Base-by-base conservation (phyloP, 2,797 vertebrate species). In the Silurus lanzhouensis region DNA sequence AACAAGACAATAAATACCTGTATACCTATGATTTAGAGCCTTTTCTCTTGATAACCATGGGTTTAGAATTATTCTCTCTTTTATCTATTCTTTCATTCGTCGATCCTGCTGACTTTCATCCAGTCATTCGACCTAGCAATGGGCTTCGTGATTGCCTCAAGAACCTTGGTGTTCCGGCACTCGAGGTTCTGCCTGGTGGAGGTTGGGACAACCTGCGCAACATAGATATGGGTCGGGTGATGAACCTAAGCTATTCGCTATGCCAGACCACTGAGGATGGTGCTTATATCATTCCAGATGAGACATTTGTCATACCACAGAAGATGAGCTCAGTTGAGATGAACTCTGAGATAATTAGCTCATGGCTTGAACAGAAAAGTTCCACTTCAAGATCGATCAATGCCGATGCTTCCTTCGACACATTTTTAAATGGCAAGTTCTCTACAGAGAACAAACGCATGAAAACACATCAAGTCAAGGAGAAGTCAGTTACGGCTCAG, bases 131-230 rank as follows among this genome's bases (percentile, higher is more conserved):
- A 1, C 89, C 91, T 0, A 86, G 86, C 83, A 95, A 94, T 89
- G 92, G 94, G 82, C 93, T 96, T 83, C 92, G 91, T 6, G 90
- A 88, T 52, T 98, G 97, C 84, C 94, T 91, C 13, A 88, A 91
- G 64, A 88, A 91, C 80, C 64, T 81, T 74, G 93, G 94, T 6
- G 77, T 94, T 52, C 90, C 96, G 1, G 92, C 94, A 0, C 89
- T 99, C 88, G 97, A 97, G 90, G 97, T 97, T 82, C 93, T 98
- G 61, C 97, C 97, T 0, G 97, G 97, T 0, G 96, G 97, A 0
- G 97, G 97, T 58, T 99, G 97, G 97, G 97, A 98, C 88, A 99
- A 98, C 72, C 95, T 99, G 22, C 92, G 96, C 1, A 98, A 99
- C 87, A 3, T 96, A 88, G 97, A 98, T 74, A 95, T 96, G 95